phyloP scores from a whole-genome alignment of 2,888 invertebrate genomes.

The Drosophila maculinotata region DNA sequence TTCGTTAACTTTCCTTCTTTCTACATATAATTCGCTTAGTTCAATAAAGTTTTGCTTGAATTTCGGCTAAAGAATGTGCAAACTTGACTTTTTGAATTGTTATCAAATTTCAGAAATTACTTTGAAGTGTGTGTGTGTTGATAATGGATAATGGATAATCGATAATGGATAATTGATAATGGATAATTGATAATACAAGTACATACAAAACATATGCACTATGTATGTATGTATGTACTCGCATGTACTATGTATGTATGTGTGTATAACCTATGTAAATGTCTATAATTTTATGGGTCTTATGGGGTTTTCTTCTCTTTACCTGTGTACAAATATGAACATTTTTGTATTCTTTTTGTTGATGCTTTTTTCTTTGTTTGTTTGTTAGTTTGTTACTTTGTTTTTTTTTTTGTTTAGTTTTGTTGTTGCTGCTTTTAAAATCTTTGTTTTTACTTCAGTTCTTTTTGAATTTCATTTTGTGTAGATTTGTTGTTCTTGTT shows the following conservation, averaged over 20 bases:
- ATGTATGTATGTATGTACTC: slow-evolving; percentile 33
- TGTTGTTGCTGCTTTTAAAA: slow-evolving; percentile 79
- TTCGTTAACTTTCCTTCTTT: slow-evolving; percentile 13
- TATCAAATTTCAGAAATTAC: slow-evolving; percentile 15
- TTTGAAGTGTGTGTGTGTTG: slow-evolving; percentile 4
- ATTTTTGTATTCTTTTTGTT: slow-evolving; percentile 42
- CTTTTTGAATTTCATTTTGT: slow-evolving; percentile 78
- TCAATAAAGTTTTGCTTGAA: slow-evolving; percentile 11
- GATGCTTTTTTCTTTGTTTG: slow-evolving; percentile 28
- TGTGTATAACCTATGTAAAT: slow-evolving; percentile 39
- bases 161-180: slow-evolving; percentile 11
- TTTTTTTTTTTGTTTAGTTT: slow-evolving; percentile 61
- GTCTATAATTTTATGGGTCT: slow-evolving; percentile 29
- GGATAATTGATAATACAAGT: slow-evolving; percentile 13
- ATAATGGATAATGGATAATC: slow-evolving; percentile 7
- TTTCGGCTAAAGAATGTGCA: slow-evolving; percentile 35
- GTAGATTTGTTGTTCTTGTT: slow-evolving; percentile 61
- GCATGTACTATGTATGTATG: slow-evolving; percentile 40
- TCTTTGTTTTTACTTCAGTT: slow-evolving; percentile 83
- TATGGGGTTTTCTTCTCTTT: slow-evolving; percentile 34
- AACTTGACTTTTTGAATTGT: slow-evolving; percentile 16
- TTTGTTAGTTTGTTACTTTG: slow-evolving; percentile 47
- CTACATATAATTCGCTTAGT: slow-evolving; percentile 13
- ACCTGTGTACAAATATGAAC: slow-evolving; percentile 62
- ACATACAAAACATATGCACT: slow-evolving; percentile 16